phyloP scores from a whole-genome alignment of 2,113 vertebrate species.

The Microcebus ravelobensis region DNA sequence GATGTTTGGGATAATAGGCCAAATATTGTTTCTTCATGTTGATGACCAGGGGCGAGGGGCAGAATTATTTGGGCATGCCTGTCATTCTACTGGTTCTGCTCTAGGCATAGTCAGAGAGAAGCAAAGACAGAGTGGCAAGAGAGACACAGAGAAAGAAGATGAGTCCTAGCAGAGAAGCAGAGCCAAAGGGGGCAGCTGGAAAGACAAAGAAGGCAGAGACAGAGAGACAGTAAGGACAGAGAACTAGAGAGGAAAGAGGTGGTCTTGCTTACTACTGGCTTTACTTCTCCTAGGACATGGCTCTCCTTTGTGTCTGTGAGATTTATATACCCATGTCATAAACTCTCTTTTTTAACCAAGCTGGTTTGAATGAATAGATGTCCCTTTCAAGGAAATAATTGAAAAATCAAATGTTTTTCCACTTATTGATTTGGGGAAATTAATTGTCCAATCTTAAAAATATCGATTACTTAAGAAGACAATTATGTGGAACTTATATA shows the following conservation, averaged over 20 bases:
- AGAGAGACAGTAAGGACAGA: background rate
- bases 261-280: rapidly evolving
- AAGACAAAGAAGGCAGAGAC: background rate
- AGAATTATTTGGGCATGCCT: background rate
- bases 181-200: background rate
- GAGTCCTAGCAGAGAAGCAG: background rate
- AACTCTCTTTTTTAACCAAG: background rate
- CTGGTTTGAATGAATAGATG: background rate
- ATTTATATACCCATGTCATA: background rate
- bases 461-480: background rate
- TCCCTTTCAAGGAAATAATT: background rate
- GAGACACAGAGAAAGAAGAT: background rate
- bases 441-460: background rate
- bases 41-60: too few species aligned
- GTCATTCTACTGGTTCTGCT: background rate
- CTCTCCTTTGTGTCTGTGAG: background rate
- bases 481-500: background rate
- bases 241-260: background rate
- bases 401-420: background rate
- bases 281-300: rapidly evolving
- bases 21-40: background rate
- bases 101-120: background rate
- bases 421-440: background rate
- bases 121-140: background rate
- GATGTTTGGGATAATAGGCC: background rate